phyloP scores from a whole-genome alignment of 1,140 invertebrate species.

The Diabrotica virgifera region DNA sequence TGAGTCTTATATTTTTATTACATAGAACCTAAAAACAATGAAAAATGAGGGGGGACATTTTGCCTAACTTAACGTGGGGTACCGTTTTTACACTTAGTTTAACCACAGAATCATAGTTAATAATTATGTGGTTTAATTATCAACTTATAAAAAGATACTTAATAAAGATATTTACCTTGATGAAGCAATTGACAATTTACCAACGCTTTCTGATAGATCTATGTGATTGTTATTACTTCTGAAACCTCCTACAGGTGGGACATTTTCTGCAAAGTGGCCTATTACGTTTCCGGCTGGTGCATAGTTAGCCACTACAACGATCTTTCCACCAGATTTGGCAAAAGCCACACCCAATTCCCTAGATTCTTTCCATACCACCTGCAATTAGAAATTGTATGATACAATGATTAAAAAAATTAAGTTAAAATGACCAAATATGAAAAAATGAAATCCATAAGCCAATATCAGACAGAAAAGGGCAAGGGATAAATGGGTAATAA shows the following conservation, averaged over 20 bases:
- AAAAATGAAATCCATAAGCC: too few species aligned
- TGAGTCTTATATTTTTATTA: too few species aligned
- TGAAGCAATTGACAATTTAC: slow-evolving; percentile 9
- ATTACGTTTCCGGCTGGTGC: slow-evolving; percentile 65
- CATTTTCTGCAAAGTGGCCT: slow-evolving; percentile 59
- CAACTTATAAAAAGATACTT: too few species aligned
- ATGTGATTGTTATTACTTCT: slow-evolving; percentile 25
- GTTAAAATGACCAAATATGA: too few species aligned
- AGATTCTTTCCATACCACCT: slow-evolving; percentile 62
- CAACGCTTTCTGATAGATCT: slow-evolving; percentile 14
- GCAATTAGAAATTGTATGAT: background rate
- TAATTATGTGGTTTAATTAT: too few species aligned
- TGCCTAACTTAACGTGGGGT: too few species aligned
- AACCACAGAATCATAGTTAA: too few species aligned
- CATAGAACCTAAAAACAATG: too few species aligned
- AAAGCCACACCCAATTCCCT: slow-evolving; percentile 61
- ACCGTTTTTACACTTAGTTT: too few species aligned
- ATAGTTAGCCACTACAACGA: slow-evolving; percentile 68
- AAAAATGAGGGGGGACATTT: too few species aligned
- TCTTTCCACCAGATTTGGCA: slow-evolving; percentile 53
- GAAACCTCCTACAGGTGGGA: slow-evolving; percentile 45
- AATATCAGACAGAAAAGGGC: too few species aligned
- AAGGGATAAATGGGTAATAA: too few species aligned
- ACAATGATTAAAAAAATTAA: background rate
- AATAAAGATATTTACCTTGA: background rate